phyloP scores from a whole-genome alignment of 2,113 vertebrate species.

The Antechinus flavipes region DNA sequence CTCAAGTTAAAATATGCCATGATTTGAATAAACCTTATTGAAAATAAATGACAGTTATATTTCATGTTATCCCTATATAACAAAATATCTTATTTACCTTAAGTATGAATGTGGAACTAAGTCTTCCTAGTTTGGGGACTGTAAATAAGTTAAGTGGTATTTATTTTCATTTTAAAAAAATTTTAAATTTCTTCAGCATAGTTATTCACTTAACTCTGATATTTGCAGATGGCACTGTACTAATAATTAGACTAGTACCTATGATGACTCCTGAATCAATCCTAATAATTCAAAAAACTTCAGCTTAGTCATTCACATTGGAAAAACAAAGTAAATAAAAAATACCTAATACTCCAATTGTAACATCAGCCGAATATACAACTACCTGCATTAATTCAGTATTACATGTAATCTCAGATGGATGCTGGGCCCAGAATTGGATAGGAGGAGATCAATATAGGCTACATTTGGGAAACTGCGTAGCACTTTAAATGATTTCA shows the following conservation, averaged over 20 bases:
- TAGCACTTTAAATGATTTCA: background rate
- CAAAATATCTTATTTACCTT: background rate
- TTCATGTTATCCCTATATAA: background rate
- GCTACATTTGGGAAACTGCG: background rate
- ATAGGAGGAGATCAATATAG: background rate
- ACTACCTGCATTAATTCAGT: background rate
- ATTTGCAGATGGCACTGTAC: background rate
- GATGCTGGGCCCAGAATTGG: background rate
- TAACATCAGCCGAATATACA: background rate
- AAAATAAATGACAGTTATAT: slow-evolving; percentile 50
- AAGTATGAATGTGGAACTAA: background rate
- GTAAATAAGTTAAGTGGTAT: too few relatives aligned
- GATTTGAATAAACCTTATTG: slow-evolving; percentile 43
- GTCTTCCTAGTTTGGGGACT: background rate
- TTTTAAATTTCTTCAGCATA: background rate
- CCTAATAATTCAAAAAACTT: background rate
- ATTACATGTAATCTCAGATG: background rate
- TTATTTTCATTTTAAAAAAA: too few relatives aligned
- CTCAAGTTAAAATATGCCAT: slow-evolving; percentile 33
- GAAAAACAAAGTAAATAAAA: background rate
- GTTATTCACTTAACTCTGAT: background rate
- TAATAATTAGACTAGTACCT: background rate
- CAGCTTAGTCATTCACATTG: background rate
- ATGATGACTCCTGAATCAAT: background rate
- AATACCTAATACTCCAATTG: background rate